A percentile compares a stretch with the other conserved stretches of the same genome.
Evolutionary conservation across 2,797 vertebrate genomes (phyloP).

Genomic region (Halcyon badia): DNA sequence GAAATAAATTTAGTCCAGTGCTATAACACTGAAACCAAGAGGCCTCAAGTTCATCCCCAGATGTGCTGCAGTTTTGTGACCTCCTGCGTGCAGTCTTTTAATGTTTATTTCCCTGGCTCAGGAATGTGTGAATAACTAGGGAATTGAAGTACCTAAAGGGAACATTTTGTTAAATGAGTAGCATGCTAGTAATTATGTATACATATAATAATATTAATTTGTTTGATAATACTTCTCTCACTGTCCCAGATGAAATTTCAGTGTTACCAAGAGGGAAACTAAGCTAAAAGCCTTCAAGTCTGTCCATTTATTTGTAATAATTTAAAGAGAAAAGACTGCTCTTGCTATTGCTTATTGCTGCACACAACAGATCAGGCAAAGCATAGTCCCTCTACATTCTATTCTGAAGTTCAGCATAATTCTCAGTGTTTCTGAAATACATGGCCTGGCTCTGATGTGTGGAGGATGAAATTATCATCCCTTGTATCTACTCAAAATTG

Average conservation of each 20-base stretch:
- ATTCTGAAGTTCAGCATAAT: background rate
- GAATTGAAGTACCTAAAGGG: background rate
- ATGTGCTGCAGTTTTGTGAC: background rate
- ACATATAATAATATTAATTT: background rate
- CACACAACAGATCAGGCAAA: background rate
- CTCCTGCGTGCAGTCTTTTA: background rate
- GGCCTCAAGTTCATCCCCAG: accelerated
- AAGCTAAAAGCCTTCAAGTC: background rate
- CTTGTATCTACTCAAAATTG: background rate
- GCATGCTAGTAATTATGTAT: background rate
- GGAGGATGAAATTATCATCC: background rate
- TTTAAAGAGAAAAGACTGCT: background rate
- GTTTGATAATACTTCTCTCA: background rate
- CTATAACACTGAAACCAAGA: background rate
- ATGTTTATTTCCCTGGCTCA: background rate
- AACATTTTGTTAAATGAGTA: background rate
- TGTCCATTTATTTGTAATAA: background rate
- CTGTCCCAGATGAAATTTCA: background rate
- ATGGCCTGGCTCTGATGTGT: background rate
- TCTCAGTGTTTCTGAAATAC: background rate
- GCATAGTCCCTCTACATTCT: background rate
- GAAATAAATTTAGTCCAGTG: background rate
- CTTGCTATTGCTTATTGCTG: background rate
- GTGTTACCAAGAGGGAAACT: background rate
- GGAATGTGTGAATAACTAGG: background rate